Conservation (phyloP, 1,140 invertebrate species). For the Tenebrio molitor region DNA sequence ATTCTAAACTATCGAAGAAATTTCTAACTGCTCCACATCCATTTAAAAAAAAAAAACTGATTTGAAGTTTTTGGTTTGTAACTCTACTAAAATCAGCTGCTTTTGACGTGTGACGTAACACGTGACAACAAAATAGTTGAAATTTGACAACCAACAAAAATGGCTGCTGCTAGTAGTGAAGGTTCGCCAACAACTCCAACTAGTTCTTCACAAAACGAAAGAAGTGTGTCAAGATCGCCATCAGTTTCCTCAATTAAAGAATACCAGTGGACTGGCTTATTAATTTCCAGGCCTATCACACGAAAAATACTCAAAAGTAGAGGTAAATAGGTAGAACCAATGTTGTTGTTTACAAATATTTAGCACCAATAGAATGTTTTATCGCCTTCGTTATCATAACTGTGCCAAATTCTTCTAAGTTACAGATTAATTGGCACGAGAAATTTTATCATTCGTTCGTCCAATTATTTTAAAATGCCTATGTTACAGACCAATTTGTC, state of each 20-base stretch:
- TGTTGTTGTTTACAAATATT: constrained; percentile 25
- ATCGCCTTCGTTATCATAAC: constrained; percentile 2
- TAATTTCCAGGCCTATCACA: constrained; percentile 68
- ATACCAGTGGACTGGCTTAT: constrained; percentile 70
- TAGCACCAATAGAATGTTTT: neutral
- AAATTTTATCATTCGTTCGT: too few species aligned
- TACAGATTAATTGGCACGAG: too few species aligned
- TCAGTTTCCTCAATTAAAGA: constrained; percentile 70
- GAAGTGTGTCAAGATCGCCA: constrained; percentile 69
- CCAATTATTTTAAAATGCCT: too few species aligned
- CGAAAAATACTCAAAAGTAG: constrained; percentile 64
- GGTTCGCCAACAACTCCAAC: constrained; percentile 70
- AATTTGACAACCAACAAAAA: constrained; percentile 61
- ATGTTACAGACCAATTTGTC: too few species aligned
- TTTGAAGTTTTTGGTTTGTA: neutral
- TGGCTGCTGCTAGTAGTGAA: constrained; percentile 70
- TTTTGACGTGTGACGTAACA: neutral
- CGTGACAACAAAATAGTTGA: neutral
- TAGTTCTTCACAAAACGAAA: constrained; percentile 64
- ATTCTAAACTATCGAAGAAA: neutral
- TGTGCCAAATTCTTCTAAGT: too few species aligned
- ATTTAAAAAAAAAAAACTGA: too few species aligned
- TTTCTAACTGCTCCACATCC: too few species aligned
- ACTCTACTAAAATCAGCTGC: constrained; percentile 4
- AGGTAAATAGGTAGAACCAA: constrained; percentile 43